A percentile compares a stretch with the other conserved stretches of the same genome.
These are phyloP conservation scores for Atherinomorus stipes DNA, from an alignment of 2,113 vertebrate species.

Conservation along the genomic window DNA sequence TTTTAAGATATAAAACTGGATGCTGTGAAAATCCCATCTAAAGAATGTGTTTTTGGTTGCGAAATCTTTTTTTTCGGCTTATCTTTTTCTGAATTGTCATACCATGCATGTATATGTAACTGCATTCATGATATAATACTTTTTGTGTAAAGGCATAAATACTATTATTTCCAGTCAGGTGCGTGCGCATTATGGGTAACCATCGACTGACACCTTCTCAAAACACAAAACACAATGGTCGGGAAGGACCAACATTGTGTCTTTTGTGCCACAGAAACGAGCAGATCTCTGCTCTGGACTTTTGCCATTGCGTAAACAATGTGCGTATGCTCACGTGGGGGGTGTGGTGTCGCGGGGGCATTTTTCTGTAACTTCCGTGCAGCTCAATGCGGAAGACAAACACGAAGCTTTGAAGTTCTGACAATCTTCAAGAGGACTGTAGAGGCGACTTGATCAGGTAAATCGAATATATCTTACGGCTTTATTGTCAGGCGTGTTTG, in stretches of 20 bases:
- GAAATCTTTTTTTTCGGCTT: too few relatives aligned
- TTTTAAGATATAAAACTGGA: too few relatives aligned
- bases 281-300: neutral
- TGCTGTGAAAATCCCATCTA: too few relatives aligned
- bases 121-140: neutral
- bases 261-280: neutral
- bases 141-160: too few relatives aligned
- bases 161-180: too few relatives aligned
- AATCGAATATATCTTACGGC: neutral
- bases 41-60: too few relatives aligned
- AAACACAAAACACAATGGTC: neutral
- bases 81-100: too few relatives aligned
- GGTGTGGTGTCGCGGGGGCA: conserved; percentile 39
- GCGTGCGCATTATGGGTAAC: neutral
- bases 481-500: neutral
- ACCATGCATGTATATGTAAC: too few relatives aligned
- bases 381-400: conserved; percentile 60
- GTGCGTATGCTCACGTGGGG: neutral
- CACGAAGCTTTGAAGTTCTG: neutral
- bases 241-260: neutral
- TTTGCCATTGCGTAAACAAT: neutral
- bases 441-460: conserved; percentile 32
- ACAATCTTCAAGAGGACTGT: neutral
- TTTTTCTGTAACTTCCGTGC: neutral
- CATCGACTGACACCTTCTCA: neutral